Base-by-base conservation (phyloP, 2,797 vertebrate genomes). In the Rhabdomys pumilio region DNA sequence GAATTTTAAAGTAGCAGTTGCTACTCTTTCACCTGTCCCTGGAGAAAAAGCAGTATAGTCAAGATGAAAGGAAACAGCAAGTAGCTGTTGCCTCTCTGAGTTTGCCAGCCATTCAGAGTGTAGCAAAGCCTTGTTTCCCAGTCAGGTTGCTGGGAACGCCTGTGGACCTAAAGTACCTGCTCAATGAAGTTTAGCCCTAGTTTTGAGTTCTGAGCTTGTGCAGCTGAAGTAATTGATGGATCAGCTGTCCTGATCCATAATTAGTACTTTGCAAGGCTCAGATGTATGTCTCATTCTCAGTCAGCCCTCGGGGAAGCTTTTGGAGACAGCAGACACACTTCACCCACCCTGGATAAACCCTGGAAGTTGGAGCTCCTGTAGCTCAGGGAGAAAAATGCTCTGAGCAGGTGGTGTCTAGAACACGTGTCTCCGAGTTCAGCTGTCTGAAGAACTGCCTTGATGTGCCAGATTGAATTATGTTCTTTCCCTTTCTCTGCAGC, bases 401-500 rank as follows among this genome's bases (percentile, higher is more conserved):
- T 26, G 12, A 14, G 29, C 6, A 55, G 12, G 31, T 34, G 0
- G 75, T 8, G 17, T 87, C n/a, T 31, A 9, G 38, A 76, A 59
- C 41, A 8, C 11, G 44, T 59, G n/a, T 1, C 34, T 50, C 26
- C 0, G 0, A 41, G 38, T 63, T 73, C 83, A n/a, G 7, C 79
- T 44, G 19, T 69, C 13, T 72, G 20, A 80, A 67, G 87, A 34
- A 1, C 75, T 59, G 1, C 6, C 29, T 92, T 82, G 53, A 0
- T 1, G 4, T 50, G 59, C 53, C 44, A 34, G 67, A 50, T 59
- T 85, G 24, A 47, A 3, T 92, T 59, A 90, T 44, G 0, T 80
- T 92, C 24, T 67, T 4, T 50, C 29, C 93, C 76, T 91, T 97
- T 94, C 97, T 96, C 98, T 98, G 65, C 98, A 99, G 99, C 99